phyloP scores from a whole-genome alignment of 2,113 vertebrate genomes.

The Cricetomys ansorgei region DNA sequence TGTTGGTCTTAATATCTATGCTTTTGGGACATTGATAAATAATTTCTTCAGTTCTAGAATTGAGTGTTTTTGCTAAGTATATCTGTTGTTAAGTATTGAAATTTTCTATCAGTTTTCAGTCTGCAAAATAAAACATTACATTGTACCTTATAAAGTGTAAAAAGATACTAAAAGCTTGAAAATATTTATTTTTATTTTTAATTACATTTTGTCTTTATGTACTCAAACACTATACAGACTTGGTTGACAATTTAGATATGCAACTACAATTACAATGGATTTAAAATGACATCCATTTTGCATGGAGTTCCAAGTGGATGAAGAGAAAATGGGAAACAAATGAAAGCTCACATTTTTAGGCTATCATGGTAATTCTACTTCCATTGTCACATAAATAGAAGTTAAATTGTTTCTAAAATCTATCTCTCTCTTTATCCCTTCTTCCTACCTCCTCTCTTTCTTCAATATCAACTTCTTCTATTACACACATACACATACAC shows the following conservation, averaged over 20 bases:
- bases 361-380: conserved; percentile 51
- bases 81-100: not conserved
- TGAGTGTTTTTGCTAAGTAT: not conserved
- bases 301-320: conserved; percentile 52
- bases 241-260: conserved; percentile 44
- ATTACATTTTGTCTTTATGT: conserved; percentile 55
- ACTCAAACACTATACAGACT: conserved; percentile 29
- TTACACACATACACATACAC: not conserved
- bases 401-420: conserved; percentile 13
- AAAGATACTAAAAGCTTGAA: not conserved
- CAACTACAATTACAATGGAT: conserved; percentile 4
- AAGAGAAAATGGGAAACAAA: conserved; percentile 68
- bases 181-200: not conserved
- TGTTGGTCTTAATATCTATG: not conserved
- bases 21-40: not conserved
- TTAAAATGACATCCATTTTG: conserved; percentile 61
- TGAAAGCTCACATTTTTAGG: conserved; percentile 57
- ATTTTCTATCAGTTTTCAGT: not conserved
- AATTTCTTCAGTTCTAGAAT: not conserved
- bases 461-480: not conserved
- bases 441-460: not conserved
- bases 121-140: not conserved
- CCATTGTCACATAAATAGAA: conserved; percentile 39
- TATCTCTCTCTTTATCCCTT: not conserved
- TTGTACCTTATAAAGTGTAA: conserved; percentile 22